A percentile compares a stretch with the other conserved stretches of the same genome.
Evolutionary conservation across 1,140 invertebrate species (phyloP).

Genomic region (Thaumetopoea pityocampa): DNA sequence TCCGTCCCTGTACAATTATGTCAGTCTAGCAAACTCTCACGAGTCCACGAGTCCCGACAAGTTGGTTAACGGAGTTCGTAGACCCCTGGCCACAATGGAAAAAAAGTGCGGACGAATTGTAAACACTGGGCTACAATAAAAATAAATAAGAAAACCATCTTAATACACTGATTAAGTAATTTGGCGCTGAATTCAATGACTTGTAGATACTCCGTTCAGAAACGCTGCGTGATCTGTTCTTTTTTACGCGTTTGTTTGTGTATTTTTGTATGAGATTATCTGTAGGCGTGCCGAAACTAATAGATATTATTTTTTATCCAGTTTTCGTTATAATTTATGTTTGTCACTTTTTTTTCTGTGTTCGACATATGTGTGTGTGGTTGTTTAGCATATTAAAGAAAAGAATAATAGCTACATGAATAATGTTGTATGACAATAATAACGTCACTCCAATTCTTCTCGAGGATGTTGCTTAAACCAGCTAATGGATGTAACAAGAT

Average conservation of each 20-base stretch:
- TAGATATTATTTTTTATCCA: too few species aligned
- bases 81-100: slow-evolving; percentile 20
- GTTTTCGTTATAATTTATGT: too few species aligned
- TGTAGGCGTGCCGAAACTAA: neutral
- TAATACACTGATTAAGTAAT: slow-evolving; percentile 15
- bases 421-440: too few species aligned
- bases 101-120: slow-evolving; percentile 10
- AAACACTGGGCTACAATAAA: slow-evolving; percentile 13
- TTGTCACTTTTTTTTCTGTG: too few species aligned
- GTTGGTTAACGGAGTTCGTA: slow-evolving; percentile 21
- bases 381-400: too few species aligned
- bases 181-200: slow-evolving; percentile 11
- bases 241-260: neutral
- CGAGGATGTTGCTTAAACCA: too few species aligned
- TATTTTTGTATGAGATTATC: neutral
- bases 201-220: slow-evolving; percentile 2
- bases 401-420: too few species aligned
- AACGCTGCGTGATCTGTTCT: slow-evolving; percentile 2
- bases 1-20: slow-evolving; percentile 4
- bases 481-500: too few species aligned
- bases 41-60: slow-evolving; percentile 19
- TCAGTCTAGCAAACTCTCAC: slow-evolving; percentile 21
- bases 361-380: too few species aligned
- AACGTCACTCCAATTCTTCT: too few species aligned
- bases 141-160: slow-evolving; percentile 13